Conservation (phyloP, 37 sponge, comb jelly and placozoan genomes). For the Diacarnus erythraeanus region DNA sequence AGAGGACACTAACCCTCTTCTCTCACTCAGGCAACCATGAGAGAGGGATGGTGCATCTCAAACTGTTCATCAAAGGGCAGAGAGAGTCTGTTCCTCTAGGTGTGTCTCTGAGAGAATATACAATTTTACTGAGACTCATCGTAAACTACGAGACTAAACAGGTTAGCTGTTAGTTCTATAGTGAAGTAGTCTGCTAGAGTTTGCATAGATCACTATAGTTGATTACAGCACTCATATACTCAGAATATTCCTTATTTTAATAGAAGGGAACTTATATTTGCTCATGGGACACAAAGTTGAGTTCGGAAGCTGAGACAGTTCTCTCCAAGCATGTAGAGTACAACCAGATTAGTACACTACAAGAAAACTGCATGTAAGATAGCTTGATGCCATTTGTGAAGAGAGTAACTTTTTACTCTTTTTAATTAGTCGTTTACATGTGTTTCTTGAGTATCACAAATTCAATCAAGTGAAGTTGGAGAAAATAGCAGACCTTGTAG, state of each 20-base stretch:
- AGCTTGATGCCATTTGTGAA: neutral
- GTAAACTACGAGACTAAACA: slow-evolving; percentile 1
- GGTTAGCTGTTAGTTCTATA: neutral
- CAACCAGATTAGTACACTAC: slow-evolving; percentile 9
- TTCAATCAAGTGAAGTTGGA: neutral
- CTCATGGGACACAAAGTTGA: slow-evolving; percentile 19
- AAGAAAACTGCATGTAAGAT: slow-evolving; percentile 35
- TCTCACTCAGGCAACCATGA: slow-evolving; percentile 41
- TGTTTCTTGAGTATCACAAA: slow-evolving; percentile 46
- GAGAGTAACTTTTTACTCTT: too few relatives aligned
- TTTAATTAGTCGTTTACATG: slow-evolving; percentile 13
- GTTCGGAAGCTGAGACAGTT: neutral
- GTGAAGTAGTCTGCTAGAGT: neutral
- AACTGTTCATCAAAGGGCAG: slow-evolving; percentile 27
- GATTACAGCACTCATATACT: neutral
- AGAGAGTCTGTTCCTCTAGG: neutral
- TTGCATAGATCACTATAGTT: neutral
- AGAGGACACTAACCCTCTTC: slow-evolving; percentile 20
- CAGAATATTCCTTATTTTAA: neutral
- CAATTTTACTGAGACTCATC: neutral
- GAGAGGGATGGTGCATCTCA: slow-evolving; percentile 22
- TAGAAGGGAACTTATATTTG: slow-evolving; percentile 8
- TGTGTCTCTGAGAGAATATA: slow-evolving; percentile 2
- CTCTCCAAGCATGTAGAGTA: slow-evolving; percentile 20
- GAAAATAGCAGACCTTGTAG: neutral